Evolutionary conservation across 1,140 invertebrate species (phyloP).

Genomic region (Lamellibrachia luymesi): DNA sequence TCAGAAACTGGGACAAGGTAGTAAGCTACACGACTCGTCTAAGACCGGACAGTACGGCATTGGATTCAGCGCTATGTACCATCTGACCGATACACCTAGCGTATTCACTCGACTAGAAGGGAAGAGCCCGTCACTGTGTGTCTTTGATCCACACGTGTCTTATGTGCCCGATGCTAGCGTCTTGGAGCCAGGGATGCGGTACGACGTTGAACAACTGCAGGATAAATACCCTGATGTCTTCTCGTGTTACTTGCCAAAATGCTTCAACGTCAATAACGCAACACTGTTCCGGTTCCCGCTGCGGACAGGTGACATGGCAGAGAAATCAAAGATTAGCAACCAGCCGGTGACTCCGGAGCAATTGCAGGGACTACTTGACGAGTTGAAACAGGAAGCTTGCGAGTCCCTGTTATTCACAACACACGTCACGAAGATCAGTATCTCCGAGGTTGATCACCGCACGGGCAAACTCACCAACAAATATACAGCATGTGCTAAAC

Average conservation of each 20-base stretch:
- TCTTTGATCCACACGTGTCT: slow-evolving; percentile 46
- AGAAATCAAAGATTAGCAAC: slow-evolving; percentile 33
- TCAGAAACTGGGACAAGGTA: slow-evolving; percentile 34
- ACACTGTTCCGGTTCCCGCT: slow-evolving; percentile 33
- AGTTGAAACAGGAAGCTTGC: slow-evolving; percentile 34
- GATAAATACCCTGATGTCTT: slow-evolving; percentile 39
- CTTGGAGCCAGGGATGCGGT: slow-evolving; percentile 36
- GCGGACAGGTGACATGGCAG: slow-evolving; percentile 35
- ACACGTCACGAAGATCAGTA: slow-evolving; percentile 35
- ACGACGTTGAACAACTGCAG: slow-evolving; percentile 30
- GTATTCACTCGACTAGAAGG: neutral
- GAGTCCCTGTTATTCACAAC: slow-evolving; percentile 41
- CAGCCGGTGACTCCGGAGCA: slow-evolving; percentile 24
- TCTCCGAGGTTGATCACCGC: slow-evolving; percentile 28
- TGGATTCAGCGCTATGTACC: slow-evolving; percentile 47
- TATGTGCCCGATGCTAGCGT: slow-evolving; percentile 35
- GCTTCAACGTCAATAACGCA: slow-evolving; percentile 7
- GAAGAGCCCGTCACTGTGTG: slow-evolving; percentile 37
- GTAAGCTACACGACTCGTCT: slow-evolving; percentile 39
- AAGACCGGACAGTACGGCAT: slow-evolving; percentile 47
- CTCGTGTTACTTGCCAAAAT: slow-evolving; percentile 35
- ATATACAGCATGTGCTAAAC: neutral
- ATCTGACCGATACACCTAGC: slow-evolving; percentile 41
- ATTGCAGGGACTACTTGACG: slow-evolving; percentile 31
- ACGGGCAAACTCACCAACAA: slow-evolving; percentile 15